Conservation (phyloP, 1,140 invertebrate genomes). For the Thaumetopoea pityocampa region DNA sequence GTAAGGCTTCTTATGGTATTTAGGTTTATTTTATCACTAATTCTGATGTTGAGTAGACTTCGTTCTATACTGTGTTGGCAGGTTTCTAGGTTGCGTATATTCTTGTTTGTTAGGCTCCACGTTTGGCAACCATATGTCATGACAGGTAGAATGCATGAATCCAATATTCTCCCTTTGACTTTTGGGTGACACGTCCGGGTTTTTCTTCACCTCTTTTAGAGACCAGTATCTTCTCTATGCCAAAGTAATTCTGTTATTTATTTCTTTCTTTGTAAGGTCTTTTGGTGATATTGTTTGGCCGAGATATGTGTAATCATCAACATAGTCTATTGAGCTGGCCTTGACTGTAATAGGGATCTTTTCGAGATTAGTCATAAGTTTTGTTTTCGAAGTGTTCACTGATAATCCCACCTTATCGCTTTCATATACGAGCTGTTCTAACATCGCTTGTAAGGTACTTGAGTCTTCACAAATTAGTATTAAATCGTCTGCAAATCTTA, state of each 20-base stretch:
- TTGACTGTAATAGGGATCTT: conserved; percentile 1
- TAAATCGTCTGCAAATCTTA: conserved; percentile 6
- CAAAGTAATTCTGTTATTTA: conserved; percentile 7
- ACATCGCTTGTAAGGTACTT: background rate
- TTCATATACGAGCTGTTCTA: conserved; percentile 2
- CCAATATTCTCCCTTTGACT: background rate
- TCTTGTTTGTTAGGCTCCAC: too few species aligned
- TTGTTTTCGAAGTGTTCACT: background rate
- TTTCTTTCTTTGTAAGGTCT: conserved; percentile 2
- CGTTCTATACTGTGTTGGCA: too few species aligned
- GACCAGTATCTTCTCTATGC: conserved; percentile 2
- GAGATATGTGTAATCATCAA: background rate
- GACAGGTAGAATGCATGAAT: background rate
- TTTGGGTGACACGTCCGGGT: background rate
- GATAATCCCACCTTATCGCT: conserved; percentile 2
- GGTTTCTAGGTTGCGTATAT: too few species aligned
- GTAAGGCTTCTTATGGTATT: too few species aligned
- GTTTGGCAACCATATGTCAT: background rate
- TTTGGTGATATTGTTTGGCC: conserved; percentile 1
- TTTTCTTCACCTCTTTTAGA: conserved; percentile 1
- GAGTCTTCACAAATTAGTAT: background rate
- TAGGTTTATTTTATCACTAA: too few species aligned
- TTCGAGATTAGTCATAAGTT: background rate
- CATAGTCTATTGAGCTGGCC: background rate
- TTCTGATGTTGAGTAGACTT: too few species aligned